phyloP scores from a whole-genome alignment of 2,113 vertebrate genomes.

The Sceloporus tristichus region DNA sequence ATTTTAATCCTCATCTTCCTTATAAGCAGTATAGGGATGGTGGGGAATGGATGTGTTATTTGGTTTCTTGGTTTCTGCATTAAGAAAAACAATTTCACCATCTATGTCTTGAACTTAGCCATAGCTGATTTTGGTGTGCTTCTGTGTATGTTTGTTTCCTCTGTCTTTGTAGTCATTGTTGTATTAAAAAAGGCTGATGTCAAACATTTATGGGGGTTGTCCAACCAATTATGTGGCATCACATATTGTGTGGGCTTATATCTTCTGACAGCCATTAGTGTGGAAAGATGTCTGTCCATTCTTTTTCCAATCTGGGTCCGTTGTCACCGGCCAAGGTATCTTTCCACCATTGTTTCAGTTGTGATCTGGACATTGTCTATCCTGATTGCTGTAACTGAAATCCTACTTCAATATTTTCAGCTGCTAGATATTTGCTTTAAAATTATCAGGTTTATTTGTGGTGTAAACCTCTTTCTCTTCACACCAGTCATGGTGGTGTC shows the following conservation, averaged over 20 bases:
- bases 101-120: background rate
- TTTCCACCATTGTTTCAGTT: slow-evolving; percentile 8
- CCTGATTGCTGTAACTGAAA: no score
- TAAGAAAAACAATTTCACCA: background rate
- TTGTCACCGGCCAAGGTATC: background rate
- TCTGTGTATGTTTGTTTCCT: background rate
- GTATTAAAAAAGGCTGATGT: background rate
- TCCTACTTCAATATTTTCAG: no score
- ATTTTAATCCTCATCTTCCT: background rate
- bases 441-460: background rate
- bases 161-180: background rate
- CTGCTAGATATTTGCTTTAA: no score
- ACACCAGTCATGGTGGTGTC: background rate
- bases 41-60: background rate
- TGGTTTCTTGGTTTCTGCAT: background rate
- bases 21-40: background rate
- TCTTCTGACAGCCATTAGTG: slow-evolving; percentile 41
- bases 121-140: background rate
- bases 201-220: background rate
- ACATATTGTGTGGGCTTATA: background rate
- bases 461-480: background rate
- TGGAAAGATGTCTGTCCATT: slow-evolving; percentile 33
- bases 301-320: slow-evolving; percentile 41
- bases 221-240: background rate
- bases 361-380: slow-evolving; percentile 29